Conservation (phyloP, 2,888 invertebrate species). For the Heliconius charithonia region DNA sequence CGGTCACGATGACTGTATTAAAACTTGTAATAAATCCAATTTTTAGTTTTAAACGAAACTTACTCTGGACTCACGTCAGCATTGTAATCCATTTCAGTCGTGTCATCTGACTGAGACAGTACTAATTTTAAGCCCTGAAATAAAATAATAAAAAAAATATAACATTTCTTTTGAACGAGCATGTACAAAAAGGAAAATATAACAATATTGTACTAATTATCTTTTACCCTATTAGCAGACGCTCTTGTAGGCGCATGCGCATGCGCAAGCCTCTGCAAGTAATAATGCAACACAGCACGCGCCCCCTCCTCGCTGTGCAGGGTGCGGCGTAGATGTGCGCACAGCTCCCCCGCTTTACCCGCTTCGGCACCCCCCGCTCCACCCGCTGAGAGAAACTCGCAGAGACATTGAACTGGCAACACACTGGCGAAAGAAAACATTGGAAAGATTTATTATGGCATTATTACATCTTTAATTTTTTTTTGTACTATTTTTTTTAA, state of each 20-base stretch:
- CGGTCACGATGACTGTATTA: no score
- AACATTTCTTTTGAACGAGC: no score
- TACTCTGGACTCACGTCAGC: constrained; percentile 78
- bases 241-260: constrained; percentile 90
- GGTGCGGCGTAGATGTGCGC: constrained; percentile 82
- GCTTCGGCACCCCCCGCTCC: constrained; percentile 66
- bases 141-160: background rate
- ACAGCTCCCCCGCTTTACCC: constrained; percentile 87
- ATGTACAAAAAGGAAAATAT: no score
- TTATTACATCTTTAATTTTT: no score
- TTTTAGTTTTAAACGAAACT: no score
- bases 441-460: background rate
- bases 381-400: constrained; percentile 94
- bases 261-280: constrained; percentile 92
- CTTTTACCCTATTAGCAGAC: constrained; percentile 87
- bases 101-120: constrained; percentile 82
- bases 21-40: no score
- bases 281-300: constrained; percentile 94
- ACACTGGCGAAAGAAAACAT: constrained; percentile 80
- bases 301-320: constrained; percentile 85
- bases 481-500: no score
- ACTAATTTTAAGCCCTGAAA: constrained; percentile 88
- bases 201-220: no score
- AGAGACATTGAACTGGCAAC: constrained; percentile 97
- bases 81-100: constrained; percentile 73